These are phyloP conservation scores for Diogma glabrata DNA, from an alignment of 2,888 invertebrate species.

Conservation along the genomic window DNA sequence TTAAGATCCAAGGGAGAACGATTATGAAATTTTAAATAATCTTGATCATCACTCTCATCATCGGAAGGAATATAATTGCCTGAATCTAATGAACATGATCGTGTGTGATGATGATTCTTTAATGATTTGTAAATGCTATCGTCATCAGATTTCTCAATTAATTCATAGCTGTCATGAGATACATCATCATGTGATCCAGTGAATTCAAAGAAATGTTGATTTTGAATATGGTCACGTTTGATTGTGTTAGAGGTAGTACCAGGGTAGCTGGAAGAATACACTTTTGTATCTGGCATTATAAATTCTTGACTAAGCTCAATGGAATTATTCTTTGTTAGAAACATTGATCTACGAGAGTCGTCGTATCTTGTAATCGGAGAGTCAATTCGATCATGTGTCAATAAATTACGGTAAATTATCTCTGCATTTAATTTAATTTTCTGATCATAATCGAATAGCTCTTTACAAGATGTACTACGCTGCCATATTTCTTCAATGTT, in stretches of 20 bases:
- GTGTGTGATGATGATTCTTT: slow-evolving; percentile 33
- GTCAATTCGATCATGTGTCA: slow-evolving; percentile 43
- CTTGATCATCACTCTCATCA: slow-evolving; percentile 48
- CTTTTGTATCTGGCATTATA: slow-evolving; percentile 51
- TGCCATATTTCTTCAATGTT: slow-evolving; percentile 44
- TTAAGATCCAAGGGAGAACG: slow-evolving; percentile 47
- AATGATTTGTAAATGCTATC: slow-evolving; percentile 27
- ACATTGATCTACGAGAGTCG: slow-evolving; percentile 50
- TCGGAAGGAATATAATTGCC: slow-evolving; percentile 67
- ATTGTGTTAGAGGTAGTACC: slow-evolving; percentile 57
- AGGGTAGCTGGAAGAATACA: slow-evolving; percentile 78
- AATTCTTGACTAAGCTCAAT: slow-evolving; percentile 58
- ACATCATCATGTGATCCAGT: slow-evolving; percentile 72
- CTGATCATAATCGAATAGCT: slow-evolving; percentile 60
- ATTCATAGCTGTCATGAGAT: slow-evolving; percentile 79
- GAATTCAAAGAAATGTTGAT: slow-evolving; percentile 29
- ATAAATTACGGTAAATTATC: slow-evolving; percentile 36
- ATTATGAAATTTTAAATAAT: slow-evolving; percentile 42
- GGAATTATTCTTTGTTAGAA: slow-evolving; percentile 48
- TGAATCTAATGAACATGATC: slow-evolving; percentile 64
- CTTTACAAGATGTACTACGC: slow-evolving; percentile 72
- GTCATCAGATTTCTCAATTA: slow-evolving; percentile 63
- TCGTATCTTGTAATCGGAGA: slow-evolving; percentile 63
- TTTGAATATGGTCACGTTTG: slow-evolving; percentile 35
- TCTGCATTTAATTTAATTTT: slow-evolving; percentile 34